Evolutionary conservation across 2,113 vertebrate genomes (phyloP), one percentile per base, ranked within the genome.

Genomic region (Lota lota): DNA sequence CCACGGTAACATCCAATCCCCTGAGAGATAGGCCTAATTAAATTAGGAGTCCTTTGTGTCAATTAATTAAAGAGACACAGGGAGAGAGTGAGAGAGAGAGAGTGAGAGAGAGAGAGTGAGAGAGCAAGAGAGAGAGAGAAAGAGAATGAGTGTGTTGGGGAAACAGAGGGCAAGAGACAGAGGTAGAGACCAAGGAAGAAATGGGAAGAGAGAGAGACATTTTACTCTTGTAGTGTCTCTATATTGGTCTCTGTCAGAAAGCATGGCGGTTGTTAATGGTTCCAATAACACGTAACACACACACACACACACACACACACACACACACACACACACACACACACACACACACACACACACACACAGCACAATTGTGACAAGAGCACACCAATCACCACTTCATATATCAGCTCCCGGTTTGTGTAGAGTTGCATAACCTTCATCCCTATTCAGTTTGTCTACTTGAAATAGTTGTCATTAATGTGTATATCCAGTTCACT

Each of bases 11-110:
- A 83, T 82, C 85, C 87, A 87, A 88, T 91, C 87, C 90, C 91
- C 65, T 73, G 88, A 91, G 91, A 92, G 87, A 89, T 88, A 83
- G 90, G 83, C 80, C 90, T 92, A 91, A 93, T 93, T 93, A 88
- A 93, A 93, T 93, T 92, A 92, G 85, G 85, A 85, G 75, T 90
- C 89, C 89, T 93, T 93, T 91, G 88, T 92, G 91, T 92, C 92
- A 93, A 92, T 93, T 93, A 93, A 93, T 93, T 93, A 92, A 92
- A 85, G 69, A 88, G 87, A 83, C 65, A 76, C 65, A 83, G 78
- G 79, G 69, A 79, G 77, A 78, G 70, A 19, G 65, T 69, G 54
- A 81, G 64, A 66, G 76, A 67, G 74, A 83, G 67, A 68, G 65
- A 59, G 68, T 77, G 64, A 54, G 68, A 85, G 81, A 84, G 73